Base-by-base conservation (phyloP, 2,797 vertebrate genomes). In the Champsocephalus gunnari region DNA sequence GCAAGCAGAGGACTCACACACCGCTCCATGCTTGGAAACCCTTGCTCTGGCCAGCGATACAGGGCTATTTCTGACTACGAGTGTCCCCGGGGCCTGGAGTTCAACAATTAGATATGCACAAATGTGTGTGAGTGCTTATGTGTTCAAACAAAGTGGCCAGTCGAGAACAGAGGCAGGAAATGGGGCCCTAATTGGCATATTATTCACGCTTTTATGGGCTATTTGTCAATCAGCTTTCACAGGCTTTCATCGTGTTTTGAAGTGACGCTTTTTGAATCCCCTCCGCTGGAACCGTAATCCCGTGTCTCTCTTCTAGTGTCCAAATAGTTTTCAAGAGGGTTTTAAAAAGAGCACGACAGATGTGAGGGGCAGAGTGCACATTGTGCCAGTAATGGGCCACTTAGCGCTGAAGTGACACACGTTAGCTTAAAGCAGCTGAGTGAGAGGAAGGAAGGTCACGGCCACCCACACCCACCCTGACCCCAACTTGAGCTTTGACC, bases 91-190 rank as follows among this genome's bases (percentile, higher is more conserved):
- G 82, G 88, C 41, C 84, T 61, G 69, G 81, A 88, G 85, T 93
- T 86, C 87, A 76, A 84, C 89, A 77, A 89, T 92, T 88, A 90
- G 84, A 85, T 86, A 82, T 87, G 88, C 81, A 86, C 78, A 89
- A 87, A 86, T 89, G 86, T 93, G 89, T 80, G 64, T 50, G 77
- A 83, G 79, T 79, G 88, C 82, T 83, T 87, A 75, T 86, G 83
- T 86, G 49, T 86, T 88, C 74, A 90, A 89, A 89, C 85, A 68
- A 85, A 88, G 88, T 81, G 78, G 80, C 61, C 75, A 48, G 71
- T 34, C 8, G 75, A 88, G 88, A 88, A 91, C 90, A 85, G 91
- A 88, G 86, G 86, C 87, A 90, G 92, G 92, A 92, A 92, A 88
- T 85, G 82, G 66, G 62, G 13, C 78, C 78, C 66, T 92, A 89